Evolutionary conservation across 2,888 invertebrate species (phyloP).

Genomic region (Gortyna flavago): DNA sequence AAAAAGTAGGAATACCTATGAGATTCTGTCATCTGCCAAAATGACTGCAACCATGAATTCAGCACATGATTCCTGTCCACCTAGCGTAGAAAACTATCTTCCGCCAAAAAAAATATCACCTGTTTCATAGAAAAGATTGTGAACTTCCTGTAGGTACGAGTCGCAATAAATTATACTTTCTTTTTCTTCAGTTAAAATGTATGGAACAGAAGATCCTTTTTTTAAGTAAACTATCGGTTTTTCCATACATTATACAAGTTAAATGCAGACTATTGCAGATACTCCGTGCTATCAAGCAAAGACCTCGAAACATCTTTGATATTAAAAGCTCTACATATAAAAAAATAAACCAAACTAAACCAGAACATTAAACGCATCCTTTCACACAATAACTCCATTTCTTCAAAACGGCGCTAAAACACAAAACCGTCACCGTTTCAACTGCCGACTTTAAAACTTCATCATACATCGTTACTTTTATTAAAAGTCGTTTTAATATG

Average conservation of each 20-base stretch:
- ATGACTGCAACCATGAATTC: no score
- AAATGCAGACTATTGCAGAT: not conserved
- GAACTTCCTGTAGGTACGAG: no score
- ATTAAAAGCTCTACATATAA: constrained; percentile 13
- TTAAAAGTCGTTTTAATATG: constrained; percentile 45
- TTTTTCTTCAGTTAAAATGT: no score
- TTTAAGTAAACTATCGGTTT: no score
- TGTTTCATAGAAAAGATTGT: no score
- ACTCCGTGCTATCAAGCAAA: not conserved
- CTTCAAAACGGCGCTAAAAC: constrained; percentile 59
- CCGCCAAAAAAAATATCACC: no score
- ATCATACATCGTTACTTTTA: constrained; percentile 63
- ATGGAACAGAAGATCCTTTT: no score
- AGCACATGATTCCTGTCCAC: no score
- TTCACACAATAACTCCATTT: constrained; percentile 45
- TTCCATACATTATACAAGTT: not conserved
- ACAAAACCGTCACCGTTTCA: constrained; percentile 50
- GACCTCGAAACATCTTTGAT: not conserved
- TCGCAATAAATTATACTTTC: no score
- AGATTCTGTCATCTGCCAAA: no score
- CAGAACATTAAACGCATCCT: constrained; percentile 50
- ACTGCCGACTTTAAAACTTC: constrained; percentile 45
- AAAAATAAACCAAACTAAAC: constrained; percentile 42
- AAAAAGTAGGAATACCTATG: no score
- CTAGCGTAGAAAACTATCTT: no score